These are phyloP conservation scores for Otus sunia DNA, from an alignment of 2,113 vertebrate species.

Conservation along the genomic window DNA sequence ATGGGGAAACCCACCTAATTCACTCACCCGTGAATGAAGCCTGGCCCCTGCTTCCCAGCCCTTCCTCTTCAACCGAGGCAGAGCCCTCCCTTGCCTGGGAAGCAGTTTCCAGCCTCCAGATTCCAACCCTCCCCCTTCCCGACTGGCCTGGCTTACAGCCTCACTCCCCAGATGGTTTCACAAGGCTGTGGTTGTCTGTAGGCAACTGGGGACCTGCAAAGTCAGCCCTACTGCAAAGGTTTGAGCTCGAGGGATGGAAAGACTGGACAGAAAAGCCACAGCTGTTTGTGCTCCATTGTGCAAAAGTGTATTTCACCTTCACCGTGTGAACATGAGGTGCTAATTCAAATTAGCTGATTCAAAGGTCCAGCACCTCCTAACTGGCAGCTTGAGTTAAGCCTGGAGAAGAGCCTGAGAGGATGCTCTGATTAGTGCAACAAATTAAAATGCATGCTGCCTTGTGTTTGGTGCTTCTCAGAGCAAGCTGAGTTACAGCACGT, in stretches of 20 bases:
- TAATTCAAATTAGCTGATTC: not conserved
- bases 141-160: fast-evolving
- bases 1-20: not conserved
- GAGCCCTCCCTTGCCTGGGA: not conserved
- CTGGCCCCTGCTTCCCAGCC: not conserved
- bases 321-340: fast-evolving
- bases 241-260: not conserved
- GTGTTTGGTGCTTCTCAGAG: not conserved
- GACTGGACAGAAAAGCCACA: not conserved
- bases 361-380: not conserved
- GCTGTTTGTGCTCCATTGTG: not conserved
- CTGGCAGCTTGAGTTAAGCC: not conserved
- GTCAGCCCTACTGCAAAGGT: not conserved
- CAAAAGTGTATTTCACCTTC: not conserved
- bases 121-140: not conserved
- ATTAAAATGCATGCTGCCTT: not conserved
- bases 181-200: not conserved
- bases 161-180: not conserved
- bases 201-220: not conserved
- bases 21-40: not conserved
- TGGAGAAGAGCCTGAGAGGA: not conserved
- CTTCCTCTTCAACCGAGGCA: not conserved
- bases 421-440: not conserved
- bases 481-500: fast-evolving
- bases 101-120: not conserved